These are phyloP conservation scores for Coluber constrictor DNA, from an alignment of 2,797 vertebrate genomes.

Conservation along the genomic window DNA sequence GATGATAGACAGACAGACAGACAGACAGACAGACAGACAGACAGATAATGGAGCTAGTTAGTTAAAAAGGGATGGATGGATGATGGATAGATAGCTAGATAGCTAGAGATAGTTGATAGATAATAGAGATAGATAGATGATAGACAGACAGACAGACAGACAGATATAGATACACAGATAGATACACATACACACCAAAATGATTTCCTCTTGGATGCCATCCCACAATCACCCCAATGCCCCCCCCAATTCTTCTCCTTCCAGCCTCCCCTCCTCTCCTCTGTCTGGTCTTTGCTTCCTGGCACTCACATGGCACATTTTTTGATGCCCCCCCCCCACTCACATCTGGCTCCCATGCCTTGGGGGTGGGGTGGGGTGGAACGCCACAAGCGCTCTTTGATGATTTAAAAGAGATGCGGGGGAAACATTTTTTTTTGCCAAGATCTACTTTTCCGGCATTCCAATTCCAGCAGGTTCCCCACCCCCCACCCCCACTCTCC, in stretches of 20 bases:
- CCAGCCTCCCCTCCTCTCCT: background rate
- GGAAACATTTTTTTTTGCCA: background rate
- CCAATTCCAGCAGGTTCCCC: background rate
- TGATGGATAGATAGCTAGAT: too few relatives aligned
- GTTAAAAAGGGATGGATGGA: too few relatives aligned
- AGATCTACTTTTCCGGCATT: background rate
- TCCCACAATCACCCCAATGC: background rate
- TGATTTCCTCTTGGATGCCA: background rate
- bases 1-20: too few relatives aligned
- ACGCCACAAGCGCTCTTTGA: background rate
- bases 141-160: too few relatives aligned
- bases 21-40: too few relatives aligned
- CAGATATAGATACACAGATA: too few relatives aligned
- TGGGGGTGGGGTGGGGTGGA: background rate
- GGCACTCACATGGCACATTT: background rate
- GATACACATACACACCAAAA: background rate
- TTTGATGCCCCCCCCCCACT: background rate
- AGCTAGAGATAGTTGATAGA: too few relatives aligned
- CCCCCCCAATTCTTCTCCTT: background rate
- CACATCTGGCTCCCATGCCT: background rate
- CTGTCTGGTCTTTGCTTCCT: background rate
- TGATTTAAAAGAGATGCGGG: background rate
- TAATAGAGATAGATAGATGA: too few relatives aligned
- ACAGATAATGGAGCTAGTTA: too few relatives aligned
- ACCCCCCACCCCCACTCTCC: fast-evolving